Conservation (phyloP, 2,113 vertebrate species). For the Bostrychus sinensis region DNA sequence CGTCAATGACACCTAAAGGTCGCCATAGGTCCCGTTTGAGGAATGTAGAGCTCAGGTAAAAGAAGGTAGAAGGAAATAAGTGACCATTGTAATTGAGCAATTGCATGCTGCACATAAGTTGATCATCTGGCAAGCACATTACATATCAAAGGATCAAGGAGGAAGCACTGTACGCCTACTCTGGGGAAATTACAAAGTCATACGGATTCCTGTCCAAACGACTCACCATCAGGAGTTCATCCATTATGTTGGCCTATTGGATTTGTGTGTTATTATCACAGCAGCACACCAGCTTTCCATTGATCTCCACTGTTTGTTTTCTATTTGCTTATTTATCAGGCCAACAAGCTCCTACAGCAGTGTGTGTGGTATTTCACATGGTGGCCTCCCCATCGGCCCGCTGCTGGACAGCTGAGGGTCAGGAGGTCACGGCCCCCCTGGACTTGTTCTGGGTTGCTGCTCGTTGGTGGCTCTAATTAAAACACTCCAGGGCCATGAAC, state of each 20-base stretch:
- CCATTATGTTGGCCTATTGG: constrained; percentile 18
- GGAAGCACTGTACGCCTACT: constrained; percentile 19
- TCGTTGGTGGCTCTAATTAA: constrained; percentile 48
- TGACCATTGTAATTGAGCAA: neutral
- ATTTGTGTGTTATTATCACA: constrained; percentile 23
- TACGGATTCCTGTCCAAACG: constrained; percentile 12
- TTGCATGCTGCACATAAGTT: constrained; percentile 20
- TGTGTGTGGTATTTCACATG: constrained; percentile 49
- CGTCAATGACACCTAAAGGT: constrained; percentile 65
- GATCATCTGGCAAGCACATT: constrained; percentile 35
- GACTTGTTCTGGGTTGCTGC: constrained; percentile 21
- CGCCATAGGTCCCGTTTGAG: constrained; percentile 33
- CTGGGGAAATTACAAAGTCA: constrained; percentile 17
- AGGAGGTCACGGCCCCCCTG: constrained; percentile 29
- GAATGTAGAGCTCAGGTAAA: constrained; percentile 57
- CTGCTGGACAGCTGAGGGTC: constrained; percentile 36
- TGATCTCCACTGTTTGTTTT: constrained; percentile 32
- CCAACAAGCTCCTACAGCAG: constrained; percentile 15
- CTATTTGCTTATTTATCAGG: constrained; percentile 24
- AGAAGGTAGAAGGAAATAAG: constrained; percentile 22
- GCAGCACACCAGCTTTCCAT: constrained; percentile 27
- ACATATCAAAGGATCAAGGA: constrained; percentile 35
- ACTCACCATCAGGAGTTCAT: neutral
- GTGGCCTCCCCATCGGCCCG: constrained; percentile 26
- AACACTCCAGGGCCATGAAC: constrained; percentile 39